Evolutionary conservation across 2,113 vertebrate species (phyloP).

Genomic region (Poeciliopsis prolifica): DNA sequence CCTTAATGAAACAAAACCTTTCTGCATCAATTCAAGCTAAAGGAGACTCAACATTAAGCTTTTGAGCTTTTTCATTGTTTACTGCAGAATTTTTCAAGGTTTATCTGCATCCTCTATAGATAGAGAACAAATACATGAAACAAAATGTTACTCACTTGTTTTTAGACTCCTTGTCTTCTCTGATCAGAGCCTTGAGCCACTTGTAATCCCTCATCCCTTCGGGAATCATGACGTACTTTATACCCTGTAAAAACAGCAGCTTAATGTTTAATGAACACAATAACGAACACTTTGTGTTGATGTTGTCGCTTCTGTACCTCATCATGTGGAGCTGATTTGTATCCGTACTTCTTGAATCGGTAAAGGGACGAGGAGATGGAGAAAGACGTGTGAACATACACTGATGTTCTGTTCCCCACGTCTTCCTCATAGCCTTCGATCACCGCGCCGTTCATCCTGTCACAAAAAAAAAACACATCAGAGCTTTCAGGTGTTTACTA

Average conservation of each 20-base stretch:
- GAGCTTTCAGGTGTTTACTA: neutral
- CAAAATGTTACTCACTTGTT: constrained; percentile 27
- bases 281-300: neutral
- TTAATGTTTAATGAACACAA: neutral
- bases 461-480: neutral
- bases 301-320: constrained; percentile 71
- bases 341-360: constrained; percentile 65
- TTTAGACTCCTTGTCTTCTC: constrained; percentile 26
- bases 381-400: constrained; percentile 89
- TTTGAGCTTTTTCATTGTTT: neutral
- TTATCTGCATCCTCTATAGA: neutral
- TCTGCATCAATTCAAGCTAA: no score
- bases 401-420: constrained; percentile 88
- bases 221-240: constrained; percentile 79
- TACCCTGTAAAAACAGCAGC: constrained; percentile 56
- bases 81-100: neutral
- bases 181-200: constrained; percentile 71
- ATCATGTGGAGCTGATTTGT: constrained; percentile 74
- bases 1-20: no score
- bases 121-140: neutral
- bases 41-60: no score
- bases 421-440: constrained; percentile 85
- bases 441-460: constrained; percentile 87
- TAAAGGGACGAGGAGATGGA: constrained; percentile 73
- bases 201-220: constrained; percentile 73